Percentiles rank a stretch among this genome's conserved stretches.
These are phyloP conservation scores for Zaprionus gabonicus DNA, from an alignment of 1,140 invertebrate species.

Conservation along the genomic window DNA sequence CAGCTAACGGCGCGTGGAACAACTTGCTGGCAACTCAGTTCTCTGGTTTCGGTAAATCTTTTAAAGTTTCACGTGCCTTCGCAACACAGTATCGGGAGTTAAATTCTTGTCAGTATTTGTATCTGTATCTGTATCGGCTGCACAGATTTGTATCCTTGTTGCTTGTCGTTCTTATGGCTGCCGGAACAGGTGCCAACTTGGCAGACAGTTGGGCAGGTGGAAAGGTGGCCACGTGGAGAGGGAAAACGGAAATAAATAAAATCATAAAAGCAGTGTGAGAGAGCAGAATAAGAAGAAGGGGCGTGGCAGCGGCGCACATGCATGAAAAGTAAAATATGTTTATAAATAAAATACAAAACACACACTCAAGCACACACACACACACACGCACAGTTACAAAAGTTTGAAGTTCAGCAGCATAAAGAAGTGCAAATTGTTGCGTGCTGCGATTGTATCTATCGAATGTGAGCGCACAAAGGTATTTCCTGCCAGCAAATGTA, in stretches of 20 bases:
- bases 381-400: conserved; percentile 37
- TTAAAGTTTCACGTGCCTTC: conserved; percentile 61
- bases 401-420: conserved; percentile 77
- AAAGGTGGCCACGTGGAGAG: not conserved
- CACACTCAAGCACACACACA: conserved; percentile 12
- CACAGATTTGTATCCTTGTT: conserved; percentile 74
- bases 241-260: conserved; percentile 43
- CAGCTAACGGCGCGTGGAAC: conserved; percentile 51
- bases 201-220: conserved; percentile 29
- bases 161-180: conserved; percentile 62
- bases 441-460: conserved; percentile 81
- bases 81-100: conserved; percentile 4
- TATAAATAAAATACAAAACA: conserved; percentile 69
- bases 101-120: conserved; percentile 21
- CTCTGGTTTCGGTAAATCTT: conserved; percentile 48
- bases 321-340: conserved; percentile 82
- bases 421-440: conserved; percentile 83
- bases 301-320: conserved; percentile 58
- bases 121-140: conserved; percentile 44
- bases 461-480: conserved; percentile 76
- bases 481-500: conserved; percentile 81
- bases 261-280: conserved; percentile 30
- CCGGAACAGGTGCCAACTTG: conserved; percentile 60
- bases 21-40: conserved; percentile 23
- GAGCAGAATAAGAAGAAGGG: not conserved